A percentile compares a stretch with the other conserved stretches of the same genome.
phyloP scores from a whole-genome alignment of 2,113 vertebrate genomes.

The Apodemus speciosus region DNA sequence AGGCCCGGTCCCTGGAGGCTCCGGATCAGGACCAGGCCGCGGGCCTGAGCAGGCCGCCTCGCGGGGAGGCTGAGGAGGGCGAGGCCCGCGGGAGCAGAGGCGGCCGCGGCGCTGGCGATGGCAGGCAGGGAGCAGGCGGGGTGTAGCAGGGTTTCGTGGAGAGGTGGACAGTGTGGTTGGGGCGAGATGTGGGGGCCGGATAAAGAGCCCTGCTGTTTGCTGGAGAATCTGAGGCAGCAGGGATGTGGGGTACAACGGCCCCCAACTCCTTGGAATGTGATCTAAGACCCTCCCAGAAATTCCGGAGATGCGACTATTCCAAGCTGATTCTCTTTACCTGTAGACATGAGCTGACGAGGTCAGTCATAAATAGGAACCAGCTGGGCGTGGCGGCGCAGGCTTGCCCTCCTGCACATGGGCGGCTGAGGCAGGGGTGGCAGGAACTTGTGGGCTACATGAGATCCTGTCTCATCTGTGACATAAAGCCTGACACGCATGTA shows the following conservation, averaged over 20 bases:
- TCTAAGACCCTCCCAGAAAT: not conserved
- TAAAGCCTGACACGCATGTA: not conserved
- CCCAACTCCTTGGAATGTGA: no score
- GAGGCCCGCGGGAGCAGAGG: not conserved
- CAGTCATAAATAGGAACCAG: not conserved
- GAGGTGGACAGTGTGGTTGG: not conserved
- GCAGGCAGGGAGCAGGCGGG: not conserved
- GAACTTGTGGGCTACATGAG: not conserved
- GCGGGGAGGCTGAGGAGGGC: not conserved
- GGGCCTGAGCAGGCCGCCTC: constrained; percentile 44
- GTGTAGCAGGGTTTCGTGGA: not conserved
- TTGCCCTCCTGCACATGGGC: not conserved
- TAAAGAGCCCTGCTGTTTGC: not conserved
- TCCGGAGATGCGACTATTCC: no score
- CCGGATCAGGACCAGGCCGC: constrained; percentile 57
- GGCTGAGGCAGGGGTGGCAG: not conserved
- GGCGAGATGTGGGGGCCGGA: accelerated
- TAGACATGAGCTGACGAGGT: not conserved
- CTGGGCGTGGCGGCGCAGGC: not conserved
- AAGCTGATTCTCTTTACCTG: not conserved
- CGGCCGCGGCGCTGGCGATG: not conserved
- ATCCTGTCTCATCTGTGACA: not conserved
- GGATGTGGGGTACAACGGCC: accelerated
- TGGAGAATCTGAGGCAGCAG: not conserved
- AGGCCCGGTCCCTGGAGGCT: constrained; percentile 36